Percentiles rank a stretch among this genome's conserved stretches.
phyloP scores from a whole-genome alignment of 2,113 vertebrate species.

The Zosterops borbonicus region DNA sequence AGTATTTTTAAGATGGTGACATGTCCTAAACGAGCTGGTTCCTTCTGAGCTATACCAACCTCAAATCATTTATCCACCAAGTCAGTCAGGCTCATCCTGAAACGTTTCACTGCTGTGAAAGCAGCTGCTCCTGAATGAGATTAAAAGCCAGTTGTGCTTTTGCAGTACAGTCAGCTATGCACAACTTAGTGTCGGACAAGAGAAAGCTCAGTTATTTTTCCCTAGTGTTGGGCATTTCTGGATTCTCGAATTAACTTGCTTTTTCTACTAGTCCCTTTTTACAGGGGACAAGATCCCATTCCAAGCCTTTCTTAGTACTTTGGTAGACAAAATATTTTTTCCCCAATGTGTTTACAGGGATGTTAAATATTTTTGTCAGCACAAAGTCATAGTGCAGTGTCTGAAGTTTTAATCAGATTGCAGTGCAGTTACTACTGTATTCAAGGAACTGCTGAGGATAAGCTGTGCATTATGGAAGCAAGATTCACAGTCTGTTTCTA shows the following conservation, averaged over 20 bases:
- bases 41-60: neutral
- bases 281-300: neutral
- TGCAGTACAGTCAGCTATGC: neutral
- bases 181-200: neutral
- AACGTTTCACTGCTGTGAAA: constrained; percentile 58
- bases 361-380: neutral
- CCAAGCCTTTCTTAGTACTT: neutral
- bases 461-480: neutral
- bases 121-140: constrained; percentile 38
- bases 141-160: constrained; percentile 37
- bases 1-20: constrained; percentile 10
- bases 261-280: neutral
- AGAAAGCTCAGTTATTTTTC: neutral
- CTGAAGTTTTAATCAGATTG: neutral
- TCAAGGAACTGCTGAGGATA: neutral
- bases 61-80: constrained; percentile 24
- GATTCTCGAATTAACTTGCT: neutral
- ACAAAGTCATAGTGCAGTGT: neutral
- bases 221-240: neutral
- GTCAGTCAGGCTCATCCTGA: constrained; percentile 21
- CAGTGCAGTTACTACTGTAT: neutral
- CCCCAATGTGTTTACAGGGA: neutral
- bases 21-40: constrained; percentile 1
- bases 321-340: neutral
- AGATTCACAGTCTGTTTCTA: neutral